Evolutionary conservation across 1,140 invertebrate genomes (phyloP).

Genomic region (Holotrichia oblita): DNA sequence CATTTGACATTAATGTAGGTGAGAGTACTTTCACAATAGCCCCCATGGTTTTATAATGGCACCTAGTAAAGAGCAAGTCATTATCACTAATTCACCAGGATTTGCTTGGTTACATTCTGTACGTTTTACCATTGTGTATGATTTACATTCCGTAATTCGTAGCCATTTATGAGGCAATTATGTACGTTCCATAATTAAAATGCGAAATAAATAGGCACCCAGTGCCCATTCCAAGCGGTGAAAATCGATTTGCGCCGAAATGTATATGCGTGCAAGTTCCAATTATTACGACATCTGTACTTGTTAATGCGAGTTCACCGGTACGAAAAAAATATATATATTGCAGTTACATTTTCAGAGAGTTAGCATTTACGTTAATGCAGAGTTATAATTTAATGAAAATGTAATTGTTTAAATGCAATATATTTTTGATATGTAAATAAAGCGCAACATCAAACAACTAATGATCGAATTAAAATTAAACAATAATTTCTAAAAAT

Average conservation of each 20-base stretch:
- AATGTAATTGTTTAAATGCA: too few species aligned
- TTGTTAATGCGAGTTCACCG: background rate
- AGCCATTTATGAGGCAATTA: constrained; percentile 12
- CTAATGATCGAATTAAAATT: too few species aligned
- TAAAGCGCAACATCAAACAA: too few species aligned
- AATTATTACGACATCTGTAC: background rate
- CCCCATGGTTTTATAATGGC: too few species aligned
- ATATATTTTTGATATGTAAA: too few species aligned
- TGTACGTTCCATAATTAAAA: background rate
- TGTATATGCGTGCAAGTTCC: background rate
- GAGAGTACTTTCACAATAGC: too few species aligned
- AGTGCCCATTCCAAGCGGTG: background rate
- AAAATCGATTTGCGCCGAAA: constrained; percentile 5
- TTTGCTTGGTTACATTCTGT: background rate
- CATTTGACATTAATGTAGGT: too few species aligned
- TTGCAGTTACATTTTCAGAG: too few species aligned
- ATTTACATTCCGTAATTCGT: constrained; percentile 1
- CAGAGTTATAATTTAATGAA: background rate
- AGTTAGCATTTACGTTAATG: too few species aligned
- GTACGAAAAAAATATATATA: too few species aligned
- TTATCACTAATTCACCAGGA: background rate
- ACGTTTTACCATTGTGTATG: background rate
- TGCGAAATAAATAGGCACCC: background rate
- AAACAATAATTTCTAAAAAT: too few species aligned
- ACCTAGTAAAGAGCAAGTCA: background rate